Base-by-base conservation (phyloP, 2,888 invertebrate genomes). In the Tiliacea aurago region DNA sequence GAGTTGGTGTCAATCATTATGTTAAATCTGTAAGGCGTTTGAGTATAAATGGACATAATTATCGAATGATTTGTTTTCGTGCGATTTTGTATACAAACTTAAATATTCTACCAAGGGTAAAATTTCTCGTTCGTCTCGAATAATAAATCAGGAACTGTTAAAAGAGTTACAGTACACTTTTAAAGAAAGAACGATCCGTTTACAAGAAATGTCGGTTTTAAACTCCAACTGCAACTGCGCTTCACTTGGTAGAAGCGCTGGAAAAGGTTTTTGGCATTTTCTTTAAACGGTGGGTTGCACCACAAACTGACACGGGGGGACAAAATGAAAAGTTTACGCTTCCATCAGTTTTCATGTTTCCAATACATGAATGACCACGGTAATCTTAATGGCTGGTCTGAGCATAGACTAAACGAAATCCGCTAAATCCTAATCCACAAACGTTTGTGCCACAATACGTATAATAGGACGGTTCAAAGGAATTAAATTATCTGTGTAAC, bases 401-500 rank as follows among this genome's bases (percentile, higher is more conserved):
- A 59, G 28, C 67, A 68, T 61, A 74, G 68, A 72, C 69, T 76
- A 77, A 83, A 84, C 49, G 63, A 76, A 77, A 80, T 55, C 70
- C 73, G 55, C 55, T 86, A 83, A 79, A 76, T 83, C 70, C 77
- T 82, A 86, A 87, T 86, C 67, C 73, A 33, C 73, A 79, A 83
- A 80, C 76, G 69, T 85, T 88, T 84, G 70, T 63, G 65, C 74
- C 76, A 84, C 85, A 87, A 86, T 78, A 76, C 74, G 74, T 59
- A 82, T 77, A 84, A 86, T 83, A 81, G 86, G 84, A 87, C 84
- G 81, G 86, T 82, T 90, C 90, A 91, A 90, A 92, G 88, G 86
- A 88, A 88, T 90, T 86, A 87, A 89, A 90, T 90, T 91, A 91
- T 89, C 86, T 89, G 89, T 83, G 86, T 86, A 90, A 80, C 89